A percentile compares a stretch with the other conserved stretches of the same genome.
These are phyloP conservation scores for Radopholus similis DNA, from an alignment of 1,140 invertebrate genomes.

Conservation along the genomic window DNA sequence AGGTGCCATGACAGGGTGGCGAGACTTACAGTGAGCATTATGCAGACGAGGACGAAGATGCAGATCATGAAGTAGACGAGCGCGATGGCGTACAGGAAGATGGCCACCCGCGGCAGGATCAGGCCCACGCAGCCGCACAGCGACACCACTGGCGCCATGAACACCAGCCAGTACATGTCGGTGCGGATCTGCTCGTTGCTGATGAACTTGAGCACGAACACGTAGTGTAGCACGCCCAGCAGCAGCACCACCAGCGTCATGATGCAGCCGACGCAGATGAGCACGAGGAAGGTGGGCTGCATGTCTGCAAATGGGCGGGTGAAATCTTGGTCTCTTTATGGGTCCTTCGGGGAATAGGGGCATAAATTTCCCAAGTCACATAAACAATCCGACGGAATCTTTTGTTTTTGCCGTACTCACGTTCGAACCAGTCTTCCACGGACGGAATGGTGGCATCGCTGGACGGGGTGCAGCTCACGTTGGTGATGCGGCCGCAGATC, in stretches of 20 bases:
- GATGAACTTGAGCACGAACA: conserved; percentile 51
- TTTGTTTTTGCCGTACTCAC: too few relatives aligned
- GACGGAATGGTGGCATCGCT: too few relatives aligned
- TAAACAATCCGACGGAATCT: too few relatives aligned
- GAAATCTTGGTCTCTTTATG: too few relatives aligned
- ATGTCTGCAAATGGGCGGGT: conserved; percentile 50
- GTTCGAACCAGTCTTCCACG: too few relatives aligned
- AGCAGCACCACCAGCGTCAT: conserved; percentile 33
- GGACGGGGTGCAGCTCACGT: too few relatives aligned
- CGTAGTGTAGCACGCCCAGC: conserved; percentile 43
- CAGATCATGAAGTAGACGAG: conserved; percentile 52
- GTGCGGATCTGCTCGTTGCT: conserved; percentile 50
- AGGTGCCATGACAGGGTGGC: neutral
- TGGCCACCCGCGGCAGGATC: conserved; percentile 50
- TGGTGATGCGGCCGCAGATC: too few relatives aligned
- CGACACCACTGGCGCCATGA: conserved; percentile 55
- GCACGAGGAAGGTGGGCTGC: conserved; percentile 26
- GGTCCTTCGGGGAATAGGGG: too few relatives aligned
- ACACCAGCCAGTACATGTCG: conserved; percentile 54
- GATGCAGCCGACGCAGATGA: conserved; percentile 21
- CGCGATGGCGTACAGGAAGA: conserved; percentile 55
- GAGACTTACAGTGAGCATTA: conserved; percentile 41
- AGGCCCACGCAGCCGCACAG: conserved; percentile 52
- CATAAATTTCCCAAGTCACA: too few relatives aligned
- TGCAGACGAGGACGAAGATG: conserved; percentile 37